These are phyloP conservation scores for Bombus picipes DNA, from an alignment of 1,140 invertebrate species.

Conservation along the genomic window DNA sequence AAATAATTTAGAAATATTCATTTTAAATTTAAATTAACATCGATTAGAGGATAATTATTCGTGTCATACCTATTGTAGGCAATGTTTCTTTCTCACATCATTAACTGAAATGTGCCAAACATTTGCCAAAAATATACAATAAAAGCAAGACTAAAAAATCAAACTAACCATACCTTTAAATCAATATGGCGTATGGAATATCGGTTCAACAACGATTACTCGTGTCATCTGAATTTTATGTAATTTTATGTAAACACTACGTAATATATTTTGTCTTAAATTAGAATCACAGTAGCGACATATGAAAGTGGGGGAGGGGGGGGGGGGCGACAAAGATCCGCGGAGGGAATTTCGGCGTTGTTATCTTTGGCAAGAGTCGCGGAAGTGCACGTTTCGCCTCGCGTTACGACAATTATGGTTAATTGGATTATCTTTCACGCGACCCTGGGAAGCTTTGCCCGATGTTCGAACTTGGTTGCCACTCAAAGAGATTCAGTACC, in stretches of 20 bases:
- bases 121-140: too few relatives aligned
- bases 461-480: not conserved
- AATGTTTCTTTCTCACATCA: too few relatives aligned
- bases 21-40: not conserved
- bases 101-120: too few relatives aligned
- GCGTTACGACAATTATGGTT: slow-evolving; percentile 45
- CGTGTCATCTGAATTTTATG: not conserved
- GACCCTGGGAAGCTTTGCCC: slow-evolving; percentile 50
- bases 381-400: slow-evolving; percentile 29
- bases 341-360: not conserved
- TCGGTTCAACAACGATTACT: not conserved
- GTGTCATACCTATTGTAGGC: too few relatives aligned
- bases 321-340: not conserved
- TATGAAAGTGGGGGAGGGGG: not conserved
- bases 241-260: too few relatives aligned
- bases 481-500: not conserved
- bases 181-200: too few relatives aligned
- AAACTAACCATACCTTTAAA: too few relatives aligned
- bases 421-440: slow-evolving; percentile 51
- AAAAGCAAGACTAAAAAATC: too few relatives aligned
- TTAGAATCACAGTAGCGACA: not conserved
- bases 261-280: too few relatives aligned
- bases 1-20: not conserved
- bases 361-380: slow-evolving; percentile 10
- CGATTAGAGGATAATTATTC: too few relatives aligned